Evolutionary conservation across 2,113 vertebrate species (phyloP), one percentile per base, ranked within the genome.

Genomic region (Brevimyrus niger): DNA sequence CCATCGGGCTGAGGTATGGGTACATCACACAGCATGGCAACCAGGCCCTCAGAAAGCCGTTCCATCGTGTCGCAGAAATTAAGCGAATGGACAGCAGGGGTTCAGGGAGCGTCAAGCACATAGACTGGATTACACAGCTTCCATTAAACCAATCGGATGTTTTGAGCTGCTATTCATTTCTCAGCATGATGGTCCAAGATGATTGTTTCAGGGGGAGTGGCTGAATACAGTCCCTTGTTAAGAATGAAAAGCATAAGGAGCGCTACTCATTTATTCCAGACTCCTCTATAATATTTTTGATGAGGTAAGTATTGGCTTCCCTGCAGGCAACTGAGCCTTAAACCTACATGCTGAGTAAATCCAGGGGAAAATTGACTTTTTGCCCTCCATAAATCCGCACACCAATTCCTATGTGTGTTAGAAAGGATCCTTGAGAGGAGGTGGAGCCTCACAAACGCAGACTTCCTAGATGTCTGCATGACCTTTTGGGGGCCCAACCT

Each of bases 401-500:
- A 23, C 15, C 38, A 35, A 61, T 38, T 38, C 53, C 53, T 42
- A 53, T 9, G 46, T 21, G 15, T 88, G 65, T 31, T 35, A 53
- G 21, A 51, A 46, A 87, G 89, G 90, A 69, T 92, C 90, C 85
- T 86, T 90, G 90, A 91, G 50, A 83, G 90, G 31, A 88, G 27
- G 48, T 47, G 42, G 42, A 23, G 87, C 88, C 89, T 91, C 48
- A 87, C 90, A 92, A 86, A 89, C 90, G 91, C 90, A 92, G 91
- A 93, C 89, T 89, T 73, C 88, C 87, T 65, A 89, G 85, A 88
- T 91, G 91, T 84, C 88, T 50, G 31, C 31, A 53, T 61, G 90
- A 88, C 73, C 13, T 48, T 11, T 82, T 13, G n/a, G 17, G 46
- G 13, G 31, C 11, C 31, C n/a, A n/a, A 35, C 50, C 7, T 65